Percentiles rank a stretch among this genome's conserved stretches.
phyloP scores from a whole-genome alignment of 2,113 vertebrate genomes.

The Gadus macrocephalus region DNA sequence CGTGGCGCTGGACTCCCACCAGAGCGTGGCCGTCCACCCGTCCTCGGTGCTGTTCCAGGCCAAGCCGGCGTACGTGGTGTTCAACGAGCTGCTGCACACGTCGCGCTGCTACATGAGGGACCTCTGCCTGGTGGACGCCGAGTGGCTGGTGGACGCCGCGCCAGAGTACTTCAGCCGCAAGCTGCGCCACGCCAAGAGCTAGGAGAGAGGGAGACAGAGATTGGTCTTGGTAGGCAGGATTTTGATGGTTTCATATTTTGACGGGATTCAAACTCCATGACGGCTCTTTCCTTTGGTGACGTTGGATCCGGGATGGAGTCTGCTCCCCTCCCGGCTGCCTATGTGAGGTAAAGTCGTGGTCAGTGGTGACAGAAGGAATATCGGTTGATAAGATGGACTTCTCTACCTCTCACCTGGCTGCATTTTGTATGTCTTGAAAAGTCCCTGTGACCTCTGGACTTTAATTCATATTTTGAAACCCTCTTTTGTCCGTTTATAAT shows the following conservation, averaged over 20 bases:
- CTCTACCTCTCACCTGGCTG: not conserved
- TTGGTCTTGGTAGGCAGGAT: too few species aligned
- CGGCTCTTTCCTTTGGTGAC: too few species aligned
- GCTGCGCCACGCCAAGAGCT: constrained; percentile 69
- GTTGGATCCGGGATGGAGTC: too few species aligned
- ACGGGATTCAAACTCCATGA: too few species aligned
- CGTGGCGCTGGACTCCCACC: constrained; percentile 81
- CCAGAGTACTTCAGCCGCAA: constrained; percentile 86
- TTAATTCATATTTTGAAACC: not conserved
- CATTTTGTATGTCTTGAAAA: not conserved
- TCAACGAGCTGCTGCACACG: constrained; percentile 87
- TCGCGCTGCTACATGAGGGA: constrained; percentile 93
- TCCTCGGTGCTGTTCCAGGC: constrained; percentile 92
- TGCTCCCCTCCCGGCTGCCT: too few species aligned
- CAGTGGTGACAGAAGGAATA: too few species aligned
- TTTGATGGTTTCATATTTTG: too few species aligned
- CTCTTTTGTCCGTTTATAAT: not conserved
- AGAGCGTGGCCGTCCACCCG: constrained; percentile 87
- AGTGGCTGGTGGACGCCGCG: constrained; percentile 88
- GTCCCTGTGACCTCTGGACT: not conserved
- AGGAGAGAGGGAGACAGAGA: too few species aligned
- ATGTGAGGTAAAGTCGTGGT: too few species aligned
- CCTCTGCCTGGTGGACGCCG: constrained; percentile 84
- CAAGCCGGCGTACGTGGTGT: constrained; percentile 86
- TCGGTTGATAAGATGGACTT: not conserved